Evolutionary conservation across 2,797 vertebrate species (phyloP).

Genomic region (Helostoma temminkii): DNA sequence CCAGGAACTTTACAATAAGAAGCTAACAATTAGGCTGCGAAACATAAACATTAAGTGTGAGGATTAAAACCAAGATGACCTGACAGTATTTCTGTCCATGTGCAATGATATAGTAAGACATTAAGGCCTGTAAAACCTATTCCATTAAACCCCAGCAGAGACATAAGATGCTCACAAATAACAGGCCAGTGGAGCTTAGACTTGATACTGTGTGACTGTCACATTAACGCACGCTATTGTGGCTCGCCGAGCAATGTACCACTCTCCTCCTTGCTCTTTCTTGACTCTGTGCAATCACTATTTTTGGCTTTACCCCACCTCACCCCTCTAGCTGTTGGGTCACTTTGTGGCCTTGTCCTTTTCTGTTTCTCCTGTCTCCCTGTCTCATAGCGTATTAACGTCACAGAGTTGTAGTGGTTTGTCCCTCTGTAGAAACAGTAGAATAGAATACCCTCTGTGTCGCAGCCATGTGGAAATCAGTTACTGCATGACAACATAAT

Average conservation of each 20-base stretch:
- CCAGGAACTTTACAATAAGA: not conserved
- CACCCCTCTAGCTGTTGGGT: conserved; percentile 52
- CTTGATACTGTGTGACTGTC: conserved; percentile 63
- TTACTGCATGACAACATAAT: conserved; percentile 23
- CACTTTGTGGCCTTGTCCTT: conserved; percentile 46
- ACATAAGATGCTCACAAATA: not conserved
- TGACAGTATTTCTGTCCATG: not conserved
- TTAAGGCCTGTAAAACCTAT: not conserved
- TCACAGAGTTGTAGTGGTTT: conserved; percentile 11
- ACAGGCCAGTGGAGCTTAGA: conserved; percentile 39
- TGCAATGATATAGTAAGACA: not conserved
- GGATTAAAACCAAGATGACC: not conserved
- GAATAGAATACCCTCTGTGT: conserved; percentile 6
- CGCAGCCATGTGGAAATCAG: conserved; percentile 4
- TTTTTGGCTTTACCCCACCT: conserved; percentile 55
- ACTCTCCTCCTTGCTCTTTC: conserved; percentile 44
- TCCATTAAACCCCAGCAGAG: not conserved
- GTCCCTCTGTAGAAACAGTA: not conserved
- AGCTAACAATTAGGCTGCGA: not conserved
- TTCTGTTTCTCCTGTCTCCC: conserved; percentile 41
- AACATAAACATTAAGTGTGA: not conserved
- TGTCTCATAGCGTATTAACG: conserved; percentile 7
- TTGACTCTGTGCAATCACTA: conserved; percentile 50
- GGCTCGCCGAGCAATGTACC: conserved; percentile 64
- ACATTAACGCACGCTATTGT: conserved; percentile 47